Conservation (phyloP, 2,113 vertebrate species). For the Engraulis encrasicolus region DNA sequence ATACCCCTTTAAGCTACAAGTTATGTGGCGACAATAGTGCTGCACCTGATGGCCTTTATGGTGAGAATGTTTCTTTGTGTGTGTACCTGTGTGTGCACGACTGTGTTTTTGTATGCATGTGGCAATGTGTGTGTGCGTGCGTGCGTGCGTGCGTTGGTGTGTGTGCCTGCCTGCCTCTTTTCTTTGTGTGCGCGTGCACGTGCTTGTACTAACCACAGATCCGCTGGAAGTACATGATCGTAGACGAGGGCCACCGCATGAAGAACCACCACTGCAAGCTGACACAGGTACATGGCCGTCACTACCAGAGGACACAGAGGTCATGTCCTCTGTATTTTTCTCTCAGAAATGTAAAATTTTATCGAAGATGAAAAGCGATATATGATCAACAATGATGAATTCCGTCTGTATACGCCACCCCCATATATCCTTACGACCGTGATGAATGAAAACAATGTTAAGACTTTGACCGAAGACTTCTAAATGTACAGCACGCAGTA, state of each 20-base stretch:
- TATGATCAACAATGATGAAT: too few relatives aligned
- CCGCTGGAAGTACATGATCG: conserved; percentile 99
- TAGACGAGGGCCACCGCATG: conserved; percentile 97
- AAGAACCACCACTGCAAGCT: conserved; percentile 99
- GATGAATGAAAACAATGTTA: too few relatives aligned
- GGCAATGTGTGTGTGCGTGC: not conserved
- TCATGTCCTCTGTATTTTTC: too few relatives aligned
- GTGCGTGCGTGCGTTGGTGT: not conserved
- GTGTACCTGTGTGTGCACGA: not conserved
- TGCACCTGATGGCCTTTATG: not conserved
- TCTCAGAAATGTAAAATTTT: too few relatives aligned
- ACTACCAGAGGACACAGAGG: too few relatives aligned
- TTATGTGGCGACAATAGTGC: not conserved
- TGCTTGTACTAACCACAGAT: conserved; percentile 72
- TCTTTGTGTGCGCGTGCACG: not conserved
- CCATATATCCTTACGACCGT: too few relatives aligned
- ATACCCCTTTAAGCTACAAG: too few relatives aligned
- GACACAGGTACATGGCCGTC: too few relatives aligned
- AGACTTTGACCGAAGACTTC: too few relatives aligned
- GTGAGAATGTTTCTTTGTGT: not conserved
- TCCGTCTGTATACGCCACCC: too few relatives aligned
- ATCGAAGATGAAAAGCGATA: too few relatives aligned
- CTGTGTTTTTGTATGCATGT: not conserved
- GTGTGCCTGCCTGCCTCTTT: fast-evolving
- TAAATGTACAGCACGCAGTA: too few relatives aligned